phyloP scores from a whole-genome alignment of 2,888 invertebrate genomes.

The Conistra vaccinii region DNA sequence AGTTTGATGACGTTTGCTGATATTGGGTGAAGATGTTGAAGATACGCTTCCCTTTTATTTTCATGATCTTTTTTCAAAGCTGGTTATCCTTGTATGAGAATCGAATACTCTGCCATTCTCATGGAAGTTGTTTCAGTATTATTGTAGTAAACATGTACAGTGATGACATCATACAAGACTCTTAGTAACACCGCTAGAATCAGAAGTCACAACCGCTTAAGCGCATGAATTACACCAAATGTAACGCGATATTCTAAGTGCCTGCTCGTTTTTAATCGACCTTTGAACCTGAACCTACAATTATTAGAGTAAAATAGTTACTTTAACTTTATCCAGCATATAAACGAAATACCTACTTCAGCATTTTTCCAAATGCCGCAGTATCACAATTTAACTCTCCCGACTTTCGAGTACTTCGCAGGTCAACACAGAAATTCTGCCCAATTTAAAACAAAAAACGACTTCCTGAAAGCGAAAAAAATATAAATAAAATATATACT shows the following conservation, averaged over 20 bases:
- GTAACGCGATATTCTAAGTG: background rate
- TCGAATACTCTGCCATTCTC: background rate
- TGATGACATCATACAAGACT: background rate
- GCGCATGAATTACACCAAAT: conserved; percentile 11
- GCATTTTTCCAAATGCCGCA: conserved; percentile 15
- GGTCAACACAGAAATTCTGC: conserved; percentile 32
- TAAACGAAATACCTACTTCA: background rate
- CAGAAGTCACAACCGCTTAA: conserved; percentile 6
- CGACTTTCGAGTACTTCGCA: conserved; percentile 22
- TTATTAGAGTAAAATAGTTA: background rate
- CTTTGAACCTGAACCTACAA: background rate
- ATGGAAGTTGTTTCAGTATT: background rate
- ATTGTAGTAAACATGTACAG: background rate
- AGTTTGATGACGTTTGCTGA: conserved; percentile 47
- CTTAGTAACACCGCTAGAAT: background rate
- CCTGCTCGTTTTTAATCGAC: conserved; percentile 9
- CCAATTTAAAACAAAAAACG: conserved; percentile 58
- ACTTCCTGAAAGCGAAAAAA: conserved; percentile 65
- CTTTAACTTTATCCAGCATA: background rate
- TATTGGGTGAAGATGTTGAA: conserved; percentile 28
- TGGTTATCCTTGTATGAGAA: background rate
- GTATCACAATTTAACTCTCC: background rate
- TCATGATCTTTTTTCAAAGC: background rate
- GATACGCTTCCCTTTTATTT: conserved; percentile 11
- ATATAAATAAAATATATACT: conserved; percentile 82